Evolutionary conservation across 2,797 vertebrate species (phyloP), one percentile per base, ranked within the genome.

Genomic region (Pantherophis vulpinus): DNA sequence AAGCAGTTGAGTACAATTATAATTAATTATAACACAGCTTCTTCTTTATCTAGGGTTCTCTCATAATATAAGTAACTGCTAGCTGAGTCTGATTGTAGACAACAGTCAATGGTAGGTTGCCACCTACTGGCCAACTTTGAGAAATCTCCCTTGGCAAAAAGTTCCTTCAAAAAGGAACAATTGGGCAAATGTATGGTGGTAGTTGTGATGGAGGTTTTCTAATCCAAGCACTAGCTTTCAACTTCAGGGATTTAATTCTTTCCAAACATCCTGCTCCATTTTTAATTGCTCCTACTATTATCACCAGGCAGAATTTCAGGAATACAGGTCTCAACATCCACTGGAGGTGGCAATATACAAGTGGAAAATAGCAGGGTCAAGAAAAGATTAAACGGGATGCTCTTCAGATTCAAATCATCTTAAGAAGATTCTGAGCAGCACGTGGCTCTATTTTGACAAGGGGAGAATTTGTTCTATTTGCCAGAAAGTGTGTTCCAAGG

Each of bases 101-200:
- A 97, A 98, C 96, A 95, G 95, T 97, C 97, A 97, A 97, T 98
- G 96, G 97, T 93, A 93, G 94, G 97, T 96, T 97, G 98, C 98
- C 98, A 98, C 97, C 98, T 98, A 96, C 98, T 95, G 97, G 97
- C 91, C 61, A 91, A 13, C 0, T 29, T 4, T 37, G 13, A 93
- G 93, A 97, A 97, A 29, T 86, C 63, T 5, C 93, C 92, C n/a
- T 94, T 18, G 1, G 87, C 56, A 25, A 51, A 91, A 91, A 74
- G 13, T 10, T 61, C 23, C 60, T 93, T 91, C 42, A 61, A n/a
- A 56, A 47, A 63, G 63, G 63, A 60, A 74, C 51, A 79, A 10
- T 29, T 11, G 86, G 63, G 12, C 25, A 79, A 93, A 55, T 54
- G 20, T 11, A 55, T n/a, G 32, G 20, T 70, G 54, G 54, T 60